Evolutionary conservation across 2,113 vertebrate species (phyloP).

Genomic region (Bostrychus sinensis): DNA sequence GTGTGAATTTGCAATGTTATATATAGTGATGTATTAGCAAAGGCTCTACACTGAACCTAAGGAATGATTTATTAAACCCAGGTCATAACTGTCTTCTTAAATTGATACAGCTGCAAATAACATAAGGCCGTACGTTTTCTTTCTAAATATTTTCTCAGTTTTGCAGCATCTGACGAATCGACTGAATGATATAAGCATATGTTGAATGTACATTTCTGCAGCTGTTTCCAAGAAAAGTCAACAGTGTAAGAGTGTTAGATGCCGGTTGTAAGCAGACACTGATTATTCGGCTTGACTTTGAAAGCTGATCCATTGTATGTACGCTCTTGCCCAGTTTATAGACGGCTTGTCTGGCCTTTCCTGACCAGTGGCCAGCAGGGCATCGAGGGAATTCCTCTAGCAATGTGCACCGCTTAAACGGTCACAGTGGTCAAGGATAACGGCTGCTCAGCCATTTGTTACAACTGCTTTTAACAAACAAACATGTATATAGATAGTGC

Average conservation of each 20-base stretch:
- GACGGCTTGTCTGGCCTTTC: constrained; percentile 61
- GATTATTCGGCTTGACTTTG: constrained; percentile 55
- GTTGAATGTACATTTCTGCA: constrained; percentile 56
- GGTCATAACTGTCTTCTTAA: constrained; percentile 46
- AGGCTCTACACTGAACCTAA: constrained; percentile 33
- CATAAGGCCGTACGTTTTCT: constrained; percentile 23
- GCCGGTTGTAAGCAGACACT: constrained; percentile 55
- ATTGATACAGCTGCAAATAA: constrained; percentile 42
- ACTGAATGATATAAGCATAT: constrained; percentile 21
- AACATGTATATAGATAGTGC: constrained; percentile 5
- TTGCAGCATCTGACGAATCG: constrained; percentile 17
- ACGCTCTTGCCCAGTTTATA: constrained; percentile 30
- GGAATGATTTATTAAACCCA: constrained; percentile 45
- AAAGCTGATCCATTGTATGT: constrained; percentile 60
- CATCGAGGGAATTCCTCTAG: constrained; percentile 55
- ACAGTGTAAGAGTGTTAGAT: constrained; percentile 65
- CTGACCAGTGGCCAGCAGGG: constrained; percentile 50
- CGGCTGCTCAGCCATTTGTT: constrained; percentile 39
- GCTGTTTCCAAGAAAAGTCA: constrained; percentile 70
- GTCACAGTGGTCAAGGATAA: constrained; percentile 58
- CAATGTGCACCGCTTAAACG: constrained; percentile 32
- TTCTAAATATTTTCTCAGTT: constrained; percentile 26
- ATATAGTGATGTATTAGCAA: constrained; percentile 38
- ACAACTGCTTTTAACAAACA: constrained; percentile 13
- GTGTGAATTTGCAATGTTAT: constrained; percentile 24